A percentile compares a stretch with the other conserved stretches of the same genome.
Conservation (phyloP, 2,113 vertebrate species). For the Leptobrachium leishanense region DNA sequence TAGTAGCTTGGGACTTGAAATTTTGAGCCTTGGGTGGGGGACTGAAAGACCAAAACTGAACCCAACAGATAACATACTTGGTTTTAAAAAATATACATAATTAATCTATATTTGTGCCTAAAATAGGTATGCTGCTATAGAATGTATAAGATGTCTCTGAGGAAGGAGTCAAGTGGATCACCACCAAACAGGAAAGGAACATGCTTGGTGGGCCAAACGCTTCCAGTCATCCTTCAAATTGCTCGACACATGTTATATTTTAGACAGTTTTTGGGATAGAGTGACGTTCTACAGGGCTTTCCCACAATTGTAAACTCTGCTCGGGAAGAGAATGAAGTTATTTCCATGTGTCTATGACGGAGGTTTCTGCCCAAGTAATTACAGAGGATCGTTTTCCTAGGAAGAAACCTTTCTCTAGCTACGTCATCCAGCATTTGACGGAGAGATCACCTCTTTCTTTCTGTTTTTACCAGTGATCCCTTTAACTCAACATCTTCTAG, state of each 20-base stretch:
- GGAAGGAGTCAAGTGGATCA: neutral
- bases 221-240: neutral
- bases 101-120: too few species aligned
- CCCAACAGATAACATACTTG: too few species aligned
- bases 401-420: constrained; percentile 13
- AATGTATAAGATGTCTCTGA: too few species aligned
- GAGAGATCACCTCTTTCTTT: neutral
- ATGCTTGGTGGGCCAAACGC: neutral
- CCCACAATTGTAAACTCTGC: neutral
- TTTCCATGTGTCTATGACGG: neutral
- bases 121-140: too few species aligned
- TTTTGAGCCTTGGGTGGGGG: too few species aligned
- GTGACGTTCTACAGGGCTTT: constrained; percentile 11
- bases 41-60: too few species aligned
- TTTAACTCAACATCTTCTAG: neutral
- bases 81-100: too few species aligned
- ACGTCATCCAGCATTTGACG: too few species aligned
- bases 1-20: too few species aligned
- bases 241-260: neutral
- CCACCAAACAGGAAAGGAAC: neutral
- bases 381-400: constrained; percentile 46
- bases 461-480: neutral
- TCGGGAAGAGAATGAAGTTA: constrained; percentile 5
- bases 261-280: neutral
- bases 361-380: constrained; percentile 53